Evolutionary conservation across 1,140 invertebrate species (phyloP).

Genomic region (Tenebrio molitor): DNA sequence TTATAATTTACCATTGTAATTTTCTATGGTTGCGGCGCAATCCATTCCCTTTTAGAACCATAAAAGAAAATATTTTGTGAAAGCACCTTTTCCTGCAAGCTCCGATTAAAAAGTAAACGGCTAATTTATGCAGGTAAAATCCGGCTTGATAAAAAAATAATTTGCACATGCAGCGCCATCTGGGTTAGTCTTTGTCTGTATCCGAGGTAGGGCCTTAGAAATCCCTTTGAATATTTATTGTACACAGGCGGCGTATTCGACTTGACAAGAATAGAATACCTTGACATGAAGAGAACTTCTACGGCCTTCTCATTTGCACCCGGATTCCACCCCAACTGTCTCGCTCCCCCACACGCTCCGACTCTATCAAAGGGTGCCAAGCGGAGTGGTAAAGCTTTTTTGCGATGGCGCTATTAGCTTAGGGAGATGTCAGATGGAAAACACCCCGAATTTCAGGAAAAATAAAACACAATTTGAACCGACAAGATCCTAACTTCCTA

Average conservation of each 20-base stretch:
- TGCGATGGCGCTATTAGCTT: conserved; percentile 33
- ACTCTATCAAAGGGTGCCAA: conserved; percentile 32
- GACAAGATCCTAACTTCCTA: too few relatives aligned
- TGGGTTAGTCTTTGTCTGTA: conserved; percentile 15
- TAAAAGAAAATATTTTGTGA: background rate
- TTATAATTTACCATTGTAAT: conserved; percentile 39
- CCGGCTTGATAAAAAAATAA: conserved; percentile 26
- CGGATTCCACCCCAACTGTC: background rate
- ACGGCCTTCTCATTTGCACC: conserved; percentile 2
- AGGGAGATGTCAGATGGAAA: conserved; percentile 24
- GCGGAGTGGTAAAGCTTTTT: conserved; percentile 30
- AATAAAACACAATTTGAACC: conserved; percentile 13
- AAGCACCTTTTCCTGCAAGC: background rate
- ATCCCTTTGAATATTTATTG: conserved; percentile 40
- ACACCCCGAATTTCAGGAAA: background rate
- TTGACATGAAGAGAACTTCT: conserved; percentile 35
- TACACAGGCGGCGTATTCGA: conserved; percentile 29
- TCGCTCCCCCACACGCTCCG: conserved; percentile 1
- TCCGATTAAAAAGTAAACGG: background rate
- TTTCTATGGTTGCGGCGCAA: conserved; percentile 31
- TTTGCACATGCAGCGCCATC: conserved; percentile 26
- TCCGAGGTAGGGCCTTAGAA: conserved; percentile 11
- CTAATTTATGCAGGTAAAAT: conserved; percentile 30
- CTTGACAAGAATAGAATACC: conserved; percentile 37
- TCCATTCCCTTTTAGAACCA: conserved; percentile 15